These are phyloP conservation scores for Tineola bisselliella DNA, from an alignment of 2,888 invertebrate genomes.

Conservation along the genomic window DNA sequence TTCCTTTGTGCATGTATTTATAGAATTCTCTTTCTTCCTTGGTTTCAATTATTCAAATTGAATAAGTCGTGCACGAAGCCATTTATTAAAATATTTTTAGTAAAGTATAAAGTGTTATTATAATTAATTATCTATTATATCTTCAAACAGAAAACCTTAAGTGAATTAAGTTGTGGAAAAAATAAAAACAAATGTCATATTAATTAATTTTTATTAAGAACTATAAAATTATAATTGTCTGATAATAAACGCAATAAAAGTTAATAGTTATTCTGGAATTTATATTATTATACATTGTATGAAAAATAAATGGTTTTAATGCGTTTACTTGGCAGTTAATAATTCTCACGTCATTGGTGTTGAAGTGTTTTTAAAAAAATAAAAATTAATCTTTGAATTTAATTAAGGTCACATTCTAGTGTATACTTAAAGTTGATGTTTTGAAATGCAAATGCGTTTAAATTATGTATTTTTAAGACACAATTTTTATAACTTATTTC, in stretches of 20 bases:
- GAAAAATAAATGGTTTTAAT: not conserved
- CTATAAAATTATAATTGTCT: not conserved
- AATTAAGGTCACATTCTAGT: not conserved
- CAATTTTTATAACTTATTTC: too few species aligned
- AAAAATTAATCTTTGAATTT: not conserved
- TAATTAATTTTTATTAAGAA: not conserved
- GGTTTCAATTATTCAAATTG: too few species aligned
- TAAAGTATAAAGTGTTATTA: too few species aligned
- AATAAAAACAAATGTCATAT: not conserved
- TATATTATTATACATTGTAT: not conserved
- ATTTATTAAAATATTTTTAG: too few species aligned
- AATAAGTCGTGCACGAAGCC: too few species aligned
- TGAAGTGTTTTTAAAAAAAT: slow-evolving; percentile 1
- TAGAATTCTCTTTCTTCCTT: too few species aligned
- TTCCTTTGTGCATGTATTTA: too few species aligned
- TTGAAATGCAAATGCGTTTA: not conserved
- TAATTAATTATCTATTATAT: not conserved
- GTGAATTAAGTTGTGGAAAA: not conserved
- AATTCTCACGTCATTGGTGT: slow-evolving; percentile 2
- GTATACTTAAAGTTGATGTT: not conserved
- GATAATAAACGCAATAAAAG: not conserved
- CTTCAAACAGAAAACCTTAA: not conserved
- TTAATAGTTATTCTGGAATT: not conserved
- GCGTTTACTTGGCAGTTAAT: not conserved
- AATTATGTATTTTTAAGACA: too few species aligned